Conservation (phyloP, 1,140 invertebrate species). For the Drosophila paulistorum region DNA sequence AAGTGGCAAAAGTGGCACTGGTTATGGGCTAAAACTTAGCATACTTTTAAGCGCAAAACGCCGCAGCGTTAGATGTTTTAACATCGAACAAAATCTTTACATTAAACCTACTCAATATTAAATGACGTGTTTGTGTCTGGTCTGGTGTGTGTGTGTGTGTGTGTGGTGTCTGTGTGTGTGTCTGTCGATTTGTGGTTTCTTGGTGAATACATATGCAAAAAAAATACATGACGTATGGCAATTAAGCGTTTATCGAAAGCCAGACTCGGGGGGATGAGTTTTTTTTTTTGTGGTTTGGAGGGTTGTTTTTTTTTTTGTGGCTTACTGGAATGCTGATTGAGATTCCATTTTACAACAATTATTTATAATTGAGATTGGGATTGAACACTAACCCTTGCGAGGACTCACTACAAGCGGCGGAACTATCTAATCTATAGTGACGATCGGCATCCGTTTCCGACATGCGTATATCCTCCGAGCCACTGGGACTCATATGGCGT, state of each 20-base stretch:
- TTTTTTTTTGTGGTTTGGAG: background rate
- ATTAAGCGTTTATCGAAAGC: constrained; percentile 8
- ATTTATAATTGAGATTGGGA: too few relatives aligned
- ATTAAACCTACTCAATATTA: constrained; percentile 5
- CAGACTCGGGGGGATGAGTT: constrained; percentile 12
- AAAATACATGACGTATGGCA: constrained; percentile 21
- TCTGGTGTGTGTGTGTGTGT: background rate
- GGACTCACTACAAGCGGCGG: constrained; percentile 89
- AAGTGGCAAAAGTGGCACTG: background rate
- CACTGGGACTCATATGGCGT: constrained; percentile 94
- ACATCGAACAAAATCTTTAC: constrained; percentile 5
- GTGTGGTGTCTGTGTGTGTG: background rate
- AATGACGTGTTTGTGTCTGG: background rate
- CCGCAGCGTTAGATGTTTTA: background rate
- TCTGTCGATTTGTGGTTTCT: constrained; percentile 28
- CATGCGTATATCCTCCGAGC: constrained; percentile 95
- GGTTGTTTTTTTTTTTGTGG: too few relatives aligned
- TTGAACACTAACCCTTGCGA: constrained; percentile 87
- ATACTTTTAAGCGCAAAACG: background rate
- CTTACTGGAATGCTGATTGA: background rate
- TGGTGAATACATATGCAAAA: constrained; percentile 28
- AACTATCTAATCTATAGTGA: constrained; percentile 93
- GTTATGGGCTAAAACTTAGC: too few relatives aligned
- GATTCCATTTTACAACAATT: background rate
- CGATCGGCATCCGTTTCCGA: constrained; percentile 95